A percentile compares a stretch with the other conserved stretches of the same genome.
phyloP scores from a whole-genome alignment of 1,140 invertebrate genomes.

The Zaprionus tsacasi region DNA sequence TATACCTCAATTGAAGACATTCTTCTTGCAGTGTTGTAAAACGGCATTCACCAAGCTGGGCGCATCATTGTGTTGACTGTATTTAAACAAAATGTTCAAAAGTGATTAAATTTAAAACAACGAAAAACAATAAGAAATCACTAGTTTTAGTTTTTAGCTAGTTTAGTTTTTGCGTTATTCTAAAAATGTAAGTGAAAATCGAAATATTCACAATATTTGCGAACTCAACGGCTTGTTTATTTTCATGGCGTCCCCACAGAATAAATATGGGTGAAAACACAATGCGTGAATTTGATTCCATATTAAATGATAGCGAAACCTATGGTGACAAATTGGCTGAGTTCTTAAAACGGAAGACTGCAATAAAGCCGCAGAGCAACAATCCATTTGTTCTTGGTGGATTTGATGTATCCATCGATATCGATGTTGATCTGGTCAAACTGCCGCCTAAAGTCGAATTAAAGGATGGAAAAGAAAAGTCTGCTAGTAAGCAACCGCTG shows the following conservation, averaged over 20 bases:
- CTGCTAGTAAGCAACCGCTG: background rate
- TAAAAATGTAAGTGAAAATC: background rate
- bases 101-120: conserved; percentile 1
- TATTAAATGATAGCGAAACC: conserved; percentile 35
- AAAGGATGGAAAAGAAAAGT: background rate
- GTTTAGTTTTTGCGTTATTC: background rate
- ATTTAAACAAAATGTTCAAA: background rate
- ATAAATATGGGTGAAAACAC: conserved; percentile 21
- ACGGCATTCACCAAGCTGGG: background rate
- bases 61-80: conserved; percentile 31
- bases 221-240: background rate
- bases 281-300: conserved; percentile 32
- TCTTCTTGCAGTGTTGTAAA: conserved; percentile 32
- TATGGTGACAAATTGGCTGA: conserved; percentile 32
- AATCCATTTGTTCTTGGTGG: conserved; percentile 13
- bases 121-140: background rate
- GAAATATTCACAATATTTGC: background rate
- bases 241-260: conserved; percentile 2
- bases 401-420: conserved; percentile 22
- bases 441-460: conserved; percentile 16
- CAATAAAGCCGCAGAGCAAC: conserved; percentile 6
- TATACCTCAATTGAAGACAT: background rate
- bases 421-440: conserved; percentile 36
- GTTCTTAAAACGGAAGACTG: conserved; percentile 29
- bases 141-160: no score